phyloP scores from a whole-genome alignment of 2,888 invertebrate genomes.

The Mylabris sibirica region DNA sequence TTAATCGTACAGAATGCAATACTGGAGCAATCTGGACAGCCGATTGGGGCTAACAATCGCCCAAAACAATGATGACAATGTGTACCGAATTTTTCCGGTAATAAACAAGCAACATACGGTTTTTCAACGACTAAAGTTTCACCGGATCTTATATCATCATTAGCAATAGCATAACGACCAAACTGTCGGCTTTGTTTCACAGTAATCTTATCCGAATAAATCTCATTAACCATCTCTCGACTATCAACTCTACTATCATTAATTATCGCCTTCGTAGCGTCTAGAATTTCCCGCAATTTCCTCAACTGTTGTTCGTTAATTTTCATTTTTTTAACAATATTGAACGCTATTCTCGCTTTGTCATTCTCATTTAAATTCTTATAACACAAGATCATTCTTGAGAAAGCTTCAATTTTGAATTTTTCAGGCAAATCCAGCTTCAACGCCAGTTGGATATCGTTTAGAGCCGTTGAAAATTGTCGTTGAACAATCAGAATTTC shows the following conservation, averaged over 20 bases:
- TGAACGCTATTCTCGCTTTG: slow-evolving; percentile 71
- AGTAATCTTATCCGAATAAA: slow-evolving; percentile 66
- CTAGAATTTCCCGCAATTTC: slow-evolving; percentile 24
- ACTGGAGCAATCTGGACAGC: slow-evolving; percentile 77
- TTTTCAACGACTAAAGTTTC: slow-evolving; percentile 76
- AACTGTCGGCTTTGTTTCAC: slow-evolving; percentile 68
- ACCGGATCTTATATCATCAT: slow-evolving; percentile 69
- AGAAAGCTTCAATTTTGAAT: slow-evolving; percentile 72
- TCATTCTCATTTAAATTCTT: slow-evolving; percentile 67
- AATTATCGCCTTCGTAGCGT: not conserved
- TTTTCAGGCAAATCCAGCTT: slow-evolving; percentile 70
- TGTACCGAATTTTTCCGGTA: slow-evolving; percentile 77
- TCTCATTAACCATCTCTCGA: slow-evolving; percentile 25
- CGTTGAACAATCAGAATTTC: slow-evolving; percentile 68
- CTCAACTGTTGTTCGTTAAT: slow-evolving; percentile 40
- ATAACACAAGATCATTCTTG: slow-evolving; percentile 75
- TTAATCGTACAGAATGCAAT: slow-evolving; percentile 77
- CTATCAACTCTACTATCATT: not conserved
- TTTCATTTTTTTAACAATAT: slow-evolving; percentile 68
- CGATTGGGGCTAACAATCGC: slow-evolving; percentile 76
- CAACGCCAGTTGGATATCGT: slow-evolving; percentile 73
- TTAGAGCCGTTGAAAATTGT: slow-evolving; percentile 68
- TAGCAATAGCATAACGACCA: slow-evolving; percentile 77
- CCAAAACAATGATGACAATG: slow-evolving; percentile 84
- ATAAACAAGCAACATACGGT: slow-evolving; percentile 77